A percentile compares a stretch with the other conserved stretches of the same genome.
phyloP scores from a whole-genome alignment of 2,113 vertebrate species.

The Gadus macrocephalus region DNA sequence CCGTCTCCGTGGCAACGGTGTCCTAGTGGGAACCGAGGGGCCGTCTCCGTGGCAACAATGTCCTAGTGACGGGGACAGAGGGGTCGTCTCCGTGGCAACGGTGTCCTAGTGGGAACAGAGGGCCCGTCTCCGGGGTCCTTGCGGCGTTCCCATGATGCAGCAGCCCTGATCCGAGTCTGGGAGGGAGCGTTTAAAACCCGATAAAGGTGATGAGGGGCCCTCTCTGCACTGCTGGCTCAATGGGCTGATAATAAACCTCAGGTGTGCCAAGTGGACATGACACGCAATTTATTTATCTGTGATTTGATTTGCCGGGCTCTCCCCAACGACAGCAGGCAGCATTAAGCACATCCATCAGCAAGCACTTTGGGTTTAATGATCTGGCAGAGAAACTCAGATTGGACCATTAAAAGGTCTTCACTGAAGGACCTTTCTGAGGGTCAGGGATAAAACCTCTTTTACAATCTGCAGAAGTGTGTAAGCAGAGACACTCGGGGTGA shows the following conservation, averaged over 20 bases:
- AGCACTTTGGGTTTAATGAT: background rate
- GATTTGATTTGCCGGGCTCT: background rate
- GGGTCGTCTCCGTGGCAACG: constrained; percentile 7
- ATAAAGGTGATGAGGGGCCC: too few relatives aligned
- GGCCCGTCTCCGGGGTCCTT: too few relatives aligned
- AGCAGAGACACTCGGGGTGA: constrained; percentile 29
- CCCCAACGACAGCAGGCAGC: background rate
- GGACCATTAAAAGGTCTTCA: background rate
- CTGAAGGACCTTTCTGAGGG: too few relatives aligned
- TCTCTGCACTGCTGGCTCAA: too few relatives aligned
- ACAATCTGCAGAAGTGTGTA: too few relatives aligned
- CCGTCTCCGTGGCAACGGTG: background rate
- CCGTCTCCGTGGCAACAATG: constrained; percentile 5
- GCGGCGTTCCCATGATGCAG: too few relatives aligned
- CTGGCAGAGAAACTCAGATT: background rate
- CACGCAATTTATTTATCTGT: background rate
- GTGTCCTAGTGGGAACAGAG: background rate
- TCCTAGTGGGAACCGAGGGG: background rate
- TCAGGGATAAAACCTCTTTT: too few relatives aligned
- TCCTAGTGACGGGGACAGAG: background rate
- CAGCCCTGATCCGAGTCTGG: background rate
- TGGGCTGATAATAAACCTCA: too few relatives aligned
- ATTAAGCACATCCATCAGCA: background rate
- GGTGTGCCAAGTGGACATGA: background rate
- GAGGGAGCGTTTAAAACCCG: constrained; percentile 10